phyloP scores from a whole-genome alignment of 2,113 vertebrate genomes.

The Cryptoleucopteryx plumbea region DNA sequence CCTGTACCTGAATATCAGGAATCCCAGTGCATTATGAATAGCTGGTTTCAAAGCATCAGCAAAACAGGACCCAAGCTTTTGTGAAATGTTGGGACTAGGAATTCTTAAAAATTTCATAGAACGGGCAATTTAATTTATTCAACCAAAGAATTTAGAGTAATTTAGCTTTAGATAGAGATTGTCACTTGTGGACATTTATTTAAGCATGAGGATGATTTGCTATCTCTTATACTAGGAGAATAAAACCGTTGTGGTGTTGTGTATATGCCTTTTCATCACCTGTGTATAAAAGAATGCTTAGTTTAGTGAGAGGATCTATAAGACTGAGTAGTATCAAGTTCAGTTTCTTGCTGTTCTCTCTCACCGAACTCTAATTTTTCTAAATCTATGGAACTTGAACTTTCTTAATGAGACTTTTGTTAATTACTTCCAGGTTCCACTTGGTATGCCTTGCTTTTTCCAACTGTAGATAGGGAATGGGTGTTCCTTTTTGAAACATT shows the following conservation, averaged over 20 bases:
- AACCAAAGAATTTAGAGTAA: slow-evolving; percentile 12
- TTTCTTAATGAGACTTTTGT: not conserved
- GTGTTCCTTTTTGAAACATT: not conserved
- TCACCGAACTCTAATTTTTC: not conserved
- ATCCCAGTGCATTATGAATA: not conserved
- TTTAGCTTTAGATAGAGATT: slow-evolving; percentile 26
- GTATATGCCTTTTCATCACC: not conserved
- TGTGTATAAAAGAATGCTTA: not conserved
- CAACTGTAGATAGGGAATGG: not conserved
- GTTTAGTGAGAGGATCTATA: not conserved
- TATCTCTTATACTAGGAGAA: slow-evolving; percentile 26
- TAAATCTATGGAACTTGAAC: not conserved
- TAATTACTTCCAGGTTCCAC: not conserved
- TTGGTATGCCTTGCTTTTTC: not conserved
- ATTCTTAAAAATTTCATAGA: slow-evolving; percentile 38
- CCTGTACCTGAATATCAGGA: not conserved
- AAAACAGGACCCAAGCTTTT: not conserved
- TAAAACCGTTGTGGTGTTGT: not conserved
- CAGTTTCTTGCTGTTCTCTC: not conserved
- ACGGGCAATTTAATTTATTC: slow-evolving; percentile 33
- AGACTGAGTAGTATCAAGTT: not conserved
- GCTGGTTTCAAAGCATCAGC: not conserved
- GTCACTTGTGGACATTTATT: not conserved
- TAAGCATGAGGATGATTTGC: not conserved
- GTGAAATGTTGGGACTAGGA: not conserved